Percentiles rank a stretch among this genome's conserved stretches.
Evolutionary conservation across 1,140 invertebrate genomes (phyloP).

Genomic region (Drosophila quadrilineata): DNA sequence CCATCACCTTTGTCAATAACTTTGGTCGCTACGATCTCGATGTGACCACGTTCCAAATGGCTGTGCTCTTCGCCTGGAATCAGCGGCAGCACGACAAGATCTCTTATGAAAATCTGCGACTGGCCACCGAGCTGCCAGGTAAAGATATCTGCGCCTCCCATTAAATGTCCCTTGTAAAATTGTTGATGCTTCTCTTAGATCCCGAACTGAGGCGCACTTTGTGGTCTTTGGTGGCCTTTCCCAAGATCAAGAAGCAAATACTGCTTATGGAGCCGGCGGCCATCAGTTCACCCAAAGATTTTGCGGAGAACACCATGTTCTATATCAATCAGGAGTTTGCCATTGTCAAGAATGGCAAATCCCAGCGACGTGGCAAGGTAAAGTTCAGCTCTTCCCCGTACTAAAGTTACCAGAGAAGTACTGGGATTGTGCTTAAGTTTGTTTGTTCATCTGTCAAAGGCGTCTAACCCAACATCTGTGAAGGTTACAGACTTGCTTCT

Average conservation of each 20-base stretch:
- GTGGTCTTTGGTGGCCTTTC: constrained; percentile 98
- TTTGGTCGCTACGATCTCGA: constrained; percentile 98
- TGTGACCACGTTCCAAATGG: constrained; percentile 99
- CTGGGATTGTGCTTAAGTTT: no score
- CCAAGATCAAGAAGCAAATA: constrained; percentile 96
- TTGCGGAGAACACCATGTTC: constrained; percentile 95
- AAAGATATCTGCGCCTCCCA: background rate
- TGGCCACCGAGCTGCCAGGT: constrained; percentile 96
- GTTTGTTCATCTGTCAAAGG: no score
- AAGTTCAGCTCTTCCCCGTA: no score
- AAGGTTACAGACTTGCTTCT: no score
- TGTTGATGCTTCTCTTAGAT: constrained; percentile 82
- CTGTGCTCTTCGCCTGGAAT: constrained; percentile 99
- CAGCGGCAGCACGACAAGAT: constrained; percentile 95
- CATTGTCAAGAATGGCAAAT: constrained; percentile 94
- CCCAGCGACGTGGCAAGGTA: constrained; percentile 95
- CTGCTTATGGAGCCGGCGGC: constrained; percentile 89
- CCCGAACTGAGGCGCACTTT: constrained; percentile 97
- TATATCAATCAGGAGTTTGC: constrained; percentile 99
- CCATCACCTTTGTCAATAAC: constrained; percentile 96
- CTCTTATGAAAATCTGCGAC: constrained; percentile 95
- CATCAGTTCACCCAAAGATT: constrained; percentile 94
- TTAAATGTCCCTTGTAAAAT: background rate
- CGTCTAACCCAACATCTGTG: no score
- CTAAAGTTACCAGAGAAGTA: no score